Base-by-base conservation (phyloP, 2,113 vertebrate genomes). In the Tamias sibiricus region DNA sequence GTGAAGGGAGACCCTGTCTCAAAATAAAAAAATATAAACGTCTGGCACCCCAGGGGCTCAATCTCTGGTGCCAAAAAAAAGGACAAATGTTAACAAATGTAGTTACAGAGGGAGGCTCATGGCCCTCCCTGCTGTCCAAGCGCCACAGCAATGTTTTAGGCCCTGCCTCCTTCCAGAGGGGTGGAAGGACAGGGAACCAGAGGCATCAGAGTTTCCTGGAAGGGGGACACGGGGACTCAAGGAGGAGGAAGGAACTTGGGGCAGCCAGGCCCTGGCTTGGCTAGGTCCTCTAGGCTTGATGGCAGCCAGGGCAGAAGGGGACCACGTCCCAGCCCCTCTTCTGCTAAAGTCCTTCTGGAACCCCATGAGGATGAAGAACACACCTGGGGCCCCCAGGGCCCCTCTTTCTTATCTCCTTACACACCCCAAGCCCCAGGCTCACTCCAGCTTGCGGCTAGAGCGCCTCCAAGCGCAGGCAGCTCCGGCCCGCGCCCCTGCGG, bases 151-250 rank as follows among this genome's bases (percentile, higher is more conserved):
- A 24, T 24, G 32, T 88, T n/a, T 24, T 35, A n/a, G n/a, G 59
- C 9, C 24, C 28, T 75, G 30, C 90, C 44, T 44, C 16, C 16
- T 85, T 10, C 80, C 66, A 59, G 26, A 68, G 47, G 26, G 28
- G 32, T 13, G 6, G 6, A 28, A 82, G 66, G 35, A 4, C 28
- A 4, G 16, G 0, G 9, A 68, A 13, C 52, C 6, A 9, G 62
- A 42, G 75, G 49, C 57, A 2, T 0, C 1, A 4, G 10, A 1
- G 35, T 40, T 4, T 82, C 1, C 0, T 3, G 5, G 16, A 47
- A 20, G 11, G 22, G 32, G 22, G 28, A 4, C 14, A 47, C 4
- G 17, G 11, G 17, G 0, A 19, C 42, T 44, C 19, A 3, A 2
- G 5, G 42, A 47, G 7, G 17, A 30, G 47, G 19, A 4, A 54